Conservation (phyloP, 1,140 invertebrate genomes). For the Meteorus sp. region DNA sequence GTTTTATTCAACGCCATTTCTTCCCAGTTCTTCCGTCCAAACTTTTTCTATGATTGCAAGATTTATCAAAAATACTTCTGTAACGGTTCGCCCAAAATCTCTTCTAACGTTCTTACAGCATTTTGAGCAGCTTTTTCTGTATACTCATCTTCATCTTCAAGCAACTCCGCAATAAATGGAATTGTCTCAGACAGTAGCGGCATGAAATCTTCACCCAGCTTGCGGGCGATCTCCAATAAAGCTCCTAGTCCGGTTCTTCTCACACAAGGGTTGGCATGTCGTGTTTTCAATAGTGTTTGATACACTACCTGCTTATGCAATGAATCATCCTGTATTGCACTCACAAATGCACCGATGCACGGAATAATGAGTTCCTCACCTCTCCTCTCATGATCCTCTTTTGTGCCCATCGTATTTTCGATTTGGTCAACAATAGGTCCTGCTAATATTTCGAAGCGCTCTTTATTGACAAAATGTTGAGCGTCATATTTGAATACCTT, state of each 20-base stretch:
- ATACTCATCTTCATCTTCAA: constrained; percentile 79
- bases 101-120: constrained; percentile 76
- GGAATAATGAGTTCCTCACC: constrained; percentile 70
- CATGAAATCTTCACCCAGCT: constrained; percentile 80
- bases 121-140: constrained; percentile 77
- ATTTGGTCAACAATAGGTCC: constrained; percentile 85
- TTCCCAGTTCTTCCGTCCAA: not conserved
- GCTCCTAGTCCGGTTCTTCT: constrained; percentile 46
- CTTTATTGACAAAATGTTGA: constrained; percentile 80
- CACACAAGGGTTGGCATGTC: constrained; percentile 67
- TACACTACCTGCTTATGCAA: constrained; percentile 88
- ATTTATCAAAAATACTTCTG: constrained; percentile 82
- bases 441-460: constrained; percentile 81
- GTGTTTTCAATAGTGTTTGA: constrained; percentile 85
- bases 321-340: constrained; percentile 80
- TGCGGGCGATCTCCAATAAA: constrained; percentile 69
- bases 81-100: constrained; percentile 80
- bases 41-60: not conserved
- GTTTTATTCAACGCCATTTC: not conserved
- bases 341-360: constrained; percentile 79
- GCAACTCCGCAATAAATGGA: constrained; percentile 79
- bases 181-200: constrained; percentile 80
- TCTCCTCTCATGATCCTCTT: constrained; percentile 63
- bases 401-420: constrained; percentile 76
- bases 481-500: constrained; percentile 82